Evolutionary conservation across 2,888 invertebrate genomes (phyloP).

Genomic region (Diabrotica balteata): DNA sequence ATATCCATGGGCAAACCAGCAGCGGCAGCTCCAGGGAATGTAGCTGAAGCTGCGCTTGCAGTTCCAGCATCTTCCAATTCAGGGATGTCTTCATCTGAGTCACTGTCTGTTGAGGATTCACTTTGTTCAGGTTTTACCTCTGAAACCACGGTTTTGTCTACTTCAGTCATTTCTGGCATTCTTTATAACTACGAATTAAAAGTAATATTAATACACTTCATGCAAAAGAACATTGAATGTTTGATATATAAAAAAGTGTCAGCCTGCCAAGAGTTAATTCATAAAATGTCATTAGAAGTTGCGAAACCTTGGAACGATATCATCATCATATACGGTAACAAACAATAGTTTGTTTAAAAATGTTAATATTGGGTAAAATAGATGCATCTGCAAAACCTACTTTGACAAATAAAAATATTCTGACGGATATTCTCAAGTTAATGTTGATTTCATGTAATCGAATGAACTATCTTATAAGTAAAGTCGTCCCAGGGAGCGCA

Average conservation of each 20-base stretch:
- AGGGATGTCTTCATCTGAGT: conserved; percentile 88
- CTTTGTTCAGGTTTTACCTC: conserved; percentile 75
- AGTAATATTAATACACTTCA: too few relatives aligned
- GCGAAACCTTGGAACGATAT: neutral
- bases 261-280: neutral
- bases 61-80: conserved; percentile 77
- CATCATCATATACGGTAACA: neutral
- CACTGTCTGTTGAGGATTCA: conserved; percentile 79
- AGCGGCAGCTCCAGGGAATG: conserved; percentile 69
- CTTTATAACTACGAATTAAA: too few relatives aligned
- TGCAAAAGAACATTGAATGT: too few relatives aligned
- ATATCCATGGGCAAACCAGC: too few relatives aligned
- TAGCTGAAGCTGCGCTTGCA: conserved; percentile 53
- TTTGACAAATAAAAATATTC: too few relatives aligned
- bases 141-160: conserved; percentile 75
- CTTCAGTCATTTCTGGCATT: conserved; percentile 86
- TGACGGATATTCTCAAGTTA: too few relatives aligned
- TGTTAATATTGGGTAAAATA: too few relatives aligned
- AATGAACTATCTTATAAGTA: too few relatives aligned
- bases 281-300: neutral
- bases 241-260: neutral
- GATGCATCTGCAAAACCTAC: too few relatives aligned
- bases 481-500: too few relatives aligned
- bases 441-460: too few relatives aligned
- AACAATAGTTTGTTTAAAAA: too few relatives aligned